Percentiles rank a stretch among this genome's conserved stretches.
phyloP scores from a whole-genome alignment of 1,140 invertebrate species.

The Gryllus bimaculatus region DNA sequence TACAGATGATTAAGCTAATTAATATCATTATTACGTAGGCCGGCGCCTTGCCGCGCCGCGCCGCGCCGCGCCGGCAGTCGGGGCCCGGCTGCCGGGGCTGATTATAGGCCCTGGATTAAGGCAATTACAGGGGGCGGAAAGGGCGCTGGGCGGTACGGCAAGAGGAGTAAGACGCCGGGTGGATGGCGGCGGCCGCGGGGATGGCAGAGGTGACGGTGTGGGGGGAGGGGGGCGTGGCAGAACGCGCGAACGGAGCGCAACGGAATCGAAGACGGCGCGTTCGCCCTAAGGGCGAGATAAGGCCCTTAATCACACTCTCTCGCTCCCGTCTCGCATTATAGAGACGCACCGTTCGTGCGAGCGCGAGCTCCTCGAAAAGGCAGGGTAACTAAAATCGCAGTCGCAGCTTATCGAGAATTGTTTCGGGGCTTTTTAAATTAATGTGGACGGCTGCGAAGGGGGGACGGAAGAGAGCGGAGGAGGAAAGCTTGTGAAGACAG shows the following conservation, averaged over 20 bases:
- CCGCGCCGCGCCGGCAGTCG: not conserved
- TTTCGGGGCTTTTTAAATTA: conserved; percentile 2
- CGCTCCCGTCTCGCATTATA: too few species aligned
- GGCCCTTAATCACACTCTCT: not conserved
- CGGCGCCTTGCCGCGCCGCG: too few species aligned
- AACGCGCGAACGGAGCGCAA: too few species aligned
- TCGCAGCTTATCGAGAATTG: not conserved
- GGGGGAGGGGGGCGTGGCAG: too few species aligned
- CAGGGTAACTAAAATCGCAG: not conserved
- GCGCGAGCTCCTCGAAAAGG: not conserved
- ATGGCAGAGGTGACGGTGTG: too few species aligned
- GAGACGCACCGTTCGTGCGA: too few species aligned
- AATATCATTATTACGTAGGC: not conserved
- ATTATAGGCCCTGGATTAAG: conserved; percentile 1
- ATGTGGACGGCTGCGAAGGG: not conserved
- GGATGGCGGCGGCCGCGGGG: too few species aligned
- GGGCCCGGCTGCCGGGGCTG: not conserved
- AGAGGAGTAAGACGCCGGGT: not conserved
- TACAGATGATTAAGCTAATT: conserved; percentile 5
- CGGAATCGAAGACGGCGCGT: not conserved
- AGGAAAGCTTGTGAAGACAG: too few species aligned
- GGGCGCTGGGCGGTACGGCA: not conserved
- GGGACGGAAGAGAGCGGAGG: too few species aligned
- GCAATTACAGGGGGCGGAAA: not conserved
- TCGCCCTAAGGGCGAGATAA: not conserved